Base-by-base conservation (phyloP, 2,113 vertebrate species). In the Pandion haliaetus region DNA sequence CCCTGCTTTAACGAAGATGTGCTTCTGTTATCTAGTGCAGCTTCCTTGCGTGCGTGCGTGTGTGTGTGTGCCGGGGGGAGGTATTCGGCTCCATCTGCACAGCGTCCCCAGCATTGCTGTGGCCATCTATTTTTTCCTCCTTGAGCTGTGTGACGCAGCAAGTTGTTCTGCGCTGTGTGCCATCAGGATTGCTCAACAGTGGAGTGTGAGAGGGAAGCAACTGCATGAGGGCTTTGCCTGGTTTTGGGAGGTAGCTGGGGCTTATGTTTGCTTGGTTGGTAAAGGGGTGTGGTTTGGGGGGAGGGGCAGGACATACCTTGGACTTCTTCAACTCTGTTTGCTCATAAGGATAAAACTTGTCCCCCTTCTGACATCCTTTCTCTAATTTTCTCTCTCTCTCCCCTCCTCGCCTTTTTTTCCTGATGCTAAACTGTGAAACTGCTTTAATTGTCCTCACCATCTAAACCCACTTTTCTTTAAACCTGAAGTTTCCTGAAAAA, bases 181-280 rank as follows among this genome's bases (percentile, higher is more conserved):
- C 86, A 65, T 66, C 25, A 36, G 77, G 36, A 80, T 85, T 96
- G 91, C 94, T 96, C 70, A 93, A 95, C 78, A 85, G 40, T 21
- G 85, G 73, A 66, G 70, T 42, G 58, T 44, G 78, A 79, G 70
- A 89, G 78, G 73, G 81, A 92, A 63, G 63, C 69, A 57, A 34
- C 47, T 47, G 65, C 63, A 21, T 65, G 69, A 90, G 59, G 73
- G 70, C 45, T 93, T 61, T 79, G 67, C 54, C 91, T 74, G 63
- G 4, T 78, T 88, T 21, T 94, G 78, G 92, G 89, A 90, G 85
- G 67, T 66, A 50, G 61, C 69, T 62, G 29, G n/a, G 77, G 44
- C 45, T 89, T 83, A 14, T 59, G 65, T 87, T 89, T 95, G 78
- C 84, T 87, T 71, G 69, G 38, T 59, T 94, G 74, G 59, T 82